Conservation (phyloP, 2,888 invertebrate species). For the Laothoe populi region DNA sequence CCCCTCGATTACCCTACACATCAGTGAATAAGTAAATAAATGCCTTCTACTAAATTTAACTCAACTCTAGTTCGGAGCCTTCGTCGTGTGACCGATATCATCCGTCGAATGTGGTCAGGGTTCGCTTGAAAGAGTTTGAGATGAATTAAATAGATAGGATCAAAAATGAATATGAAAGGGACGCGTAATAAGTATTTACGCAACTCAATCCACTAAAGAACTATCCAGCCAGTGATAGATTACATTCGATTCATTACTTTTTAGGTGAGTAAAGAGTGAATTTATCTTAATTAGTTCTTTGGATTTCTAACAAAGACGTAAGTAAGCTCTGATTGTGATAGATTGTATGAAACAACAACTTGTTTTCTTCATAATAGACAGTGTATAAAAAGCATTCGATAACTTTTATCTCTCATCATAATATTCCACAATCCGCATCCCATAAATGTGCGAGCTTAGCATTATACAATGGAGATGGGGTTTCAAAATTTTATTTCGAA, state of each 20-base stretch:
- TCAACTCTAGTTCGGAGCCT: slow-evolving; percentile 68
- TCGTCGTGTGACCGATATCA: slow-evolving; percentile 81
- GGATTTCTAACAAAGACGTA: background rate
- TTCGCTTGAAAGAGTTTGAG: slow-evolving; percentile 77
- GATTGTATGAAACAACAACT: background rate
- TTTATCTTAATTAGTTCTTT: slow-evolving; percentile 22
- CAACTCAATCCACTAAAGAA: slow-evolving; percentile 35
- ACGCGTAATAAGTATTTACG: slow-evolving; percentile 43
- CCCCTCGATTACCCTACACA: slow-evolving; percentile 67
- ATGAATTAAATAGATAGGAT: slow-evolving; percentile 82
- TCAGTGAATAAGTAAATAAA: slow-evolving; percentile 77
- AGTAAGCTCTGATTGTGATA: background rate
- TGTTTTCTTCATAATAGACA: background rate
- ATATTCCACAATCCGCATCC: slow-evolving; percentile 31
- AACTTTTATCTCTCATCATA: slow-evolving; percentile 1
- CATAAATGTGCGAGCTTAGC: slow-evolving; percentile 42
- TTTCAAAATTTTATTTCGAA: slow-evolving; percentile 60
- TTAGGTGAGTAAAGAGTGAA: slow-evolving; percentile 14
- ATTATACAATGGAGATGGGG: slow-evolving; percentile 45
- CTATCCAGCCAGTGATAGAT: slow-evolving; percentile 7
- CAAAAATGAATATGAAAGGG: slow-evolving; percentile 69
- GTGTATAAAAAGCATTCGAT: background rate
- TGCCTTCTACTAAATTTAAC: slow-evolving; percentile 84
- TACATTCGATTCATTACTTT: slow-evolving; percentile 10
- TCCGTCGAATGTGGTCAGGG: slow-evolving; percentile 76